phyloP scores from a whole-genome alignment of 2,888 invertebrate species.

The Eugnorisma glareosa region DNA sequence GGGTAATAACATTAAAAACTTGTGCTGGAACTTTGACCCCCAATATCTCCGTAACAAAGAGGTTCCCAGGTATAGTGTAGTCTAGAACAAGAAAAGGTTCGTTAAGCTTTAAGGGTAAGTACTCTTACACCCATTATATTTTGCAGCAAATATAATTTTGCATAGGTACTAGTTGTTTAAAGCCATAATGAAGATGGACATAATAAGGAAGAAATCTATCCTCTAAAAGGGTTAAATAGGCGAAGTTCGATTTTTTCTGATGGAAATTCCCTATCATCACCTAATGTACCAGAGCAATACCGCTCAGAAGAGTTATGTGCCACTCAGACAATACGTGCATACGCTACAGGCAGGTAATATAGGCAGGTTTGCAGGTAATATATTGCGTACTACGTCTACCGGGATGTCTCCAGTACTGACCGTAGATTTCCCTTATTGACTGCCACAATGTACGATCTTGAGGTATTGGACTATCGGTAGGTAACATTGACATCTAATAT shows the following conservation, averaged over 20 bases:
- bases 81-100: no score
- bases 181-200: not conserved
- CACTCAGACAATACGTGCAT: slow-evolving; percentile 49
- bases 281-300: slow-evolving; percentile 21
- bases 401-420: slow-evolving; percentile 47
- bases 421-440: slow-evolving; percentile 50
- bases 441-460: slow-evolving; percentile 45
- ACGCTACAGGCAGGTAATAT: no score
- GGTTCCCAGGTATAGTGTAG: no score
- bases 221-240: not conserved
- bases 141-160: no score
- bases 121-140: no score
- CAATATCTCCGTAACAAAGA: no score
- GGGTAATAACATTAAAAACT: no score
- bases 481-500: slow-evolving; percentile 42
- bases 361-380: slow-evolving; percentile 55
- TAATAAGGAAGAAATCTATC: not conserved
- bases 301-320: slow-evolving; percentile 37
- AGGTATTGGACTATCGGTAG: slow-evolving; percentile 46
- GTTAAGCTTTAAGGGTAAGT: no score
- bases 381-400: slow-evolving; percentile 44
- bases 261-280: not conserved
- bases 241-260: not conserved
- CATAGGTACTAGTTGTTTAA: no score
- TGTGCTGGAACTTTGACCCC: no score